Evolutionary conservation across 2,797 vertebrate genomes (phyloP).

Genomic region (Aeoliscus strigatus): DNA sequence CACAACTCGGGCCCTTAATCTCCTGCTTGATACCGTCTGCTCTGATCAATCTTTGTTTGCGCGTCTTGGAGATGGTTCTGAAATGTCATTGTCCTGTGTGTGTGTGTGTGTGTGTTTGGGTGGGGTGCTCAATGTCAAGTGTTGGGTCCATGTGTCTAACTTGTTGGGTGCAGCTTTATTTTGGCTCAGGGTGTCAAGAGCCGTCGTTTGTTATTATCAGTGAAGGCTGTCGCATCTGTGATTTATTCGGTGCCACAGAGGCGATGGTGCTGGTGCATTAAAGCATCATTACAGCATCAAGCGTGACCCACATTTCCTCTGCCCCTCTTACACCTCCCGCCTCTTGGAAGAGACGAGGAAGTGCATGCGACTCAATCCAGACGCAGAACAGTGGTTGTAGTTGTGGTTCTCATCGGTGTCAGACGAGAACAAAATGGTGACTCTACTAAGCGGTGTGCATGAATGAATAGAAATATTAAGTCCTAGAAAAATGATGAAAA

Average conservation of each 20-base stretch:
- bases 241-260: constrained; percentile 51
- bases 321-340: constrained; percentile 6
- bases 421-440: too few relatives aligned
- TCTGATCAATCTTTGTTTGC: constrained; percentile 61
- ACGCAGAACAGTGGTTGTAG: constrained; percentile 17
- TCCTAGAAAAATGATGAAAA: too few relatives aligned
- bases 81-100: constrained; percentile 38
- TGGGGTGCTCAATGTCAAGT: constrained; percentile 33
- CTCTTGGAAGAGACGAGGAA: too few relatives aligned
- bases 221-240: constrained; percentile 55
- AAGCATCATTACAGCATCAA: constrained; percentile 54
- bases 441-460: too few relatives aligned
- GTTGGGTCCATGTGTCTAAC: constrained; percentile 54
- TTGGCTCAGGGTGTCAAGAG: constrained; percentile 31
- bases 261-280: constrained; percentile 53
- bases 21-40: constrained; percentile 37
- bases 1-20: constrained; percentile 37
- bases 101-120: constrained; percentile 8
- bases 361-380: constrained; percentile 35
- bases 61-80: constrained; percentile 37
- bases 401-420: too few relatives aligned
- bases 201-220: constrained; percentile 59
- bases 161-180: constrained; percentile 38
- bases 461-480: too few relatives aligned
- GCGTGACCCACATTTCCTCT: constrained; percentile 64